phyloP scores from a whole-genome alignment of 2,113 vertebrate species.

The Microtus oregoni region DNA sequence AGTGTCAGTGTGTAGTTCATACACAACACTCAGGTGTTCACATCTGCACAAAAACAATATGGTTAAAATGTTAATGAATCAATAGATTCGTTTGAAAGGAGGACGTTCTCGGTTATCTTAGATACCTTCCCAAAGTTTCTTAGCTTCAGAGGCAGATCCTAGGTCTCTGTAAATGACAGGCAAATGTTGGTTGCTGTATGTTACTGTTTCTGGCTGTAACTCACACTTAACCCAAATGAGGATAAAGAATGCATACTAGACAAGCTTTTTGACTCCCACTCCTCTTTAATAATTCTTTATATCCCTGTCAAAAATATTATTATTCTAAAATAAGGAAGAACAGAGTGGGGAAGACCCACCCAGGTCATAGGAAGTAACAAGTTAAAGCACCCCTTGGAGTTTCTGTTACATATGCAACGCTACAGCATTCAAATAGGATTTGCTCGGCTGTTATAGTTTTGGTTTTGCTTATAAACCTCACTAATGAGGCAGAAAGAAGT shows the following conservation, averaged over 20 bases:
- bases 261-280: too few species aligned
- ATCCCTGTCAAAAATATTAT: neutral
- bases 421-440: neutral
- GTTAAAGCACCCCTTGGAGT: neutral
- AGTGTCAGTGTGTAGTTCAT: neutral
- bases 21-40: neutral
- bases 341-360: neutral
- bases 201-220: neutral
- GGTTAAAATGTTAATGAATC: neutral
- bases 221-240: neutral
- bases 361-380: neutral
- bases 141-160: neutral
- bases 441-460: neutral
- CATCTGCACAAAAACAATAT: too few species aligned
- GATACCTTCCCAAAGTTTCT: neutral
- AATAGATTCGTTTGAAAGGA: slow-evolving; percentile 16
- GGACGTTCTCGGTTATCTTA: neutral
- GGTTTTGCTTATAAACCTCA: neutral
- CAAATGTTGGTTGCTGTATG: neutral
- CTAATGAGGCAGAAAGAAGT: slow-evolving; percentile 22
- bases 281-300: too few species aligned
- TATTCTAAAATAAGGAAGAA: neutral
- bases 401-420: neutral
- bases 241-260: neutral
- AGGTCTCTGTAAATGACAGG: neutral